Conservation (phyloP, 92 coral and sea anemone species). For the Palythoa heliodiscus region DNA sequence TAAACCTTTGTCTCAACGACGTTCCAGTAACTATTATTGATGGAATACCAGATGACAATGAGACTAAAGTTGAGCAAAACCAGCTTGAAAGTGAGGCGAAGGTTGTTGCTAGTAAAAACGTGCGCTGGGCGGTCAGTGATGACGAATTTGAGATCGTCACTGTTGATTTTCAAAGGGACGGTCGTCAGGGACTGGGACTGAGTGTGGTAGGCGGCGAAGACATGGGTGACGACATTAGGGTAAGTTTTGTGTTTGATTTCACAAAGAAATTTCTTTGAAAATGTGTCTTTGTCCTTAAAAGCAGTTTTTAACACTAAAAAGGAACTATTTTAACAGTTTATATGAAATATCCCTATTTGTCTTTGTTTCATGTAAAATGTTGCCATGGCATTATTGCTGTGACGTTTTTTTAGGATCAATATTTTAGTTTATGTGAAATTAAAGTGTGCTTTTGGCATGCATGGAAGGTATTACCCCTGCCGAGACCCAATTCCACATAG, state of each 20-base stretch:
- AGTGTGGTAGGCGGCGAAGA: slow-evolving; percentile 80
- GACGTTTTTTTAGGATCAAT: too few relatives aligned
- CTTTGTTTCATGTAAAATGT: too few relatives aligned
- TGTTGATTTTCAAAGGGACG: slow-evolving; percentile 79
- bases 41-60: slow-evolving; percentile 76
- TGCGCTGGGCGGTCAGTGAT: slow-evolving; percentile 84
- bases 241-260: slow-evolving; percentile 36
- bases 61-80: background rate
- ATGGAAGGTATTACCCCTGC: too few relatives aligned
- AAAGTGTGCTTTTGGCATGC: too few relatives aligned
- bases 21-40: slow-evolving; percentile 88
- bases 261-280: too few relatives aligned
- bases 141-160: slow-evolving; percentile 72
- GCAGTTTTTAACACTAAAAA: too few relatives aligned
- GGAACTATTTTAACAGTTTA: too few relatives aligned
- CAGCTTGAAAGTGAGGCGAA: slow-evolving; percentile 55
- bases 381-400: too few relatives aligned
- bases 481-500: background rate
- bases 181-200: slow-evolving; percentile 77
- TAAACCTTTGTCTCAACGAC: slow-evolving; percentile 75
- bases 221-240: slow-evolving; percentile 75
- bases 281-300: too few relatives aligned
- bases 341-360: too few relatives aligned
- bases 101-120: slow-evolving; percentile 64
- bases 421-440: too few relatives aligned